Evolutionary conservation across 1,140 invertebrate genomes (phyloP), one percentile per base, ranked within the genome.

Genomic region (Atta colombica): DNA sequence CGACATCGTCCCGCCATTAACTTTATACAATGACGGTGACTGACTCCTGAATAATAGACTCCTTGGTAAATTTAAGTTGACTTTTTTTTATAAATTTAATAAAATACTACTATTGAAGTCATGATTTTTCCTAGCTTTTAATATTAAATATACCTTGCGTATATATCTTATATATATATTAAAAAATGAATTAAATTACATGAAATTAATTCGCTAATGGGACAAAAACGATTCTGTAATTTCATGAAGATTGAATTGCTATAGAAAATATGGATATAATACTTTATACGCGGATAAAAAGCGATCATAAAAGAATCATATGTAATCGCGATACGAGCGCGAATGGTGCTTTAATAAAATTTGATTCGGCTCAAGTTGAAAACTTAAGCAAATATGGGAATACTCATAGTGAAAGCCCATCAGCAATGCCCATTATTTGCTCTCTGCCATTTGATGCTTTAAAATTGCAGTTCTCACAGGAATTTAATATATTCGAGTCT

Each of bases 291-390:
- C 51, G 10, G 53, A 60, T 75, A 75, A 75, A 58, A 75, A 58
- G 28, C 28, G 51, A 12, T 2, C 18, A 3, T n/a, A 16, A 12
- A n/a, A 21, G n/a, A 51, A 71, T n/a, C 28, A 28, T 39, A 39
- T 60, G 53, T 84, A 51, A 16, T 60, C 55, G 25, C 18, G 31
- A 51, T 74, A 80, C 80, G 87, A 87, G 69, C 53, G 61, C 6
- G 45, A 75, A 68, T 51, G 55, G 69, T 60, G 85, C 49, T 86
- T 51, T 87, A 78, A 78, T 78, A 71, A 88, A 86, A 88, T 58
- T 55, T 31, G 8, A 60, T 80, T 45, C 14, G 49, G n/a, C 35
- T n/a, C 28, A 31, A 16, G 68, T 35, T 71, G 87, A 49, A 55
- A 77, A 88, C 55, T 55, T 69, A 69, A 63, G 72, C 45, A 77